These are phyloP conservation scores for Achatina immaculata DNA, from an alignment of 1,140 invertebrate species.

Conservation along the genomic window DNA sequence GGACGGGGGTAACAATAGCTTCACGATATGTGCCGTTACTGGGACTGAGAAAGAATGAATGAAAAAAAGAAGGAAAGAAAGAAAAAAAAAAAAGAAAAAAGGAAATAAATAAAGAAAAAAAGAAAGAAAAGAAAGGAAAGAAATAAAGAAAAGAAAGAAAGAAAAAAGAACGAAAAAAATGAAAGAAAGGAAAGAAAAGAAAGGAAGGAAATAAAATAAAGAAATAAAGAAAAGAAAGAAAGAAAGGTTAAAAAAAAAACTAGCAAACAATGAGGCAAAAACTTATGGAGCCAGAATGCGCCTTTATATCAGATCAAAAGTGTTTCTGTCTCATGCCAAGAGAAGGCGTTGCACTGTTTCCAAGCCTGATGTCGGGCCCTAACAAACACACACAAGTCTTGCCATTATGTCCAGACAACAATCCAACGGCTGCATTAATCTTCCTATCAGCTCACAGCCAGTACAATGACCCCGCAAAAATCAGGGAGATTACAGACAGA, in stretches of 20 bases:
- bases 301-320: too few species aligned
- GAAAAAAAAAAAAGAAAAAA: not conserved
- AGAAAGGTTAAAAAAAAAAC: not conserved
- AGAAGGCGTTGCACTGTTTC: too few species aligned
- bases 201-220: constrained; percentile 3
- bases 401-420: too few species aligned
- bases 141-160: not conserved
- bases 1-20: not conserved
- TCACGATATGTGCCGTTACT: not conserved
- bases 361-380: too few species aligned
- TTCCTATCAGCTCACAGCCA: too few species aligned
- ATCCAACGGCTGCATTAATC: too few species aligned
- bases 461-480: too few species aligned
- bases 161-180: not conserved
- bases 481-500: too few species aligned
- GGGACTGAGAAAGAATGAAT: not conserved
- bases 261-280: too few species aligned
- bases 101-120: constrained; percentile 2
- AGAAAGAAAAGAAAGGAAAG: not conserved
- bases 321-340: too few species aligned
- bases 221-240: not conserved
- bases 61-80: not conserved
- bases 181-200: constrained; percentile 6
- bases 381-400: too few species aligned
- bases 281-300: too few species aligned